phyloP scores from a whole-genome alignment of 92 coral and sea anemone genomes.

The Phymanthus crucifer region DNA sequence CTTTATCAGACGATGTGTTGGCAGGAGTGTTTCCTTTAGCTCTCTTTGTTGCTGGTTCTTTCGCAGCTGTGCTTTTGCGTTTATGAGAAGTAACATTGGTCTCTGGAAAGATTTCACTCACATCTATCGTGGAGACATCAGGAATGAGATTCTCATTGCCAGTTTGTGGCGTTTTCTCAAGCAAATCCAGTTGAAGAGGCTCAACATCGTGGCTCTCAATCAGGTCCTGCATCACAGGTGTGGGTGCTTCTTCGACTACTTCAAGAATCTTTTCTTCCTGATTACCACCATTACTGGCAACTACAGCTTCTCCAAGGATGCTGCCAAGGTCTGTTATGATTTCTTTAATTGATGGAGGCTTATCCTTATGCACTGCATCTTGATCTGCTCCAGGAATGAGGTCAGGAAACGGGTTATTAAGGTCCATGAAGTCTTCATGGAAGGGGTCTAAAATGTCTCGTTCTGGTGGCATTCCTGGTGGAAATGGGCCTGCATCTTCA shows the following conservation, averaged over 20 bases:
- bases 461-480: no score
- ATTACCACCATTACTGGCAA: background rate
- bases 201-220: slow-evolving; percentile 2
- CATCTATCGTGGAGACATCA: background rate
- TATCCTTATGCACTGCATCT: slow-evolving; percentile 9
- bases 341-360: background rate
- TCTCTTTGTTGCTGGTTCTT: slow-evolving; percentile 43
- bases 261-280: slow-evolving; percentile 22
- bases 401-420: slow-evolving; percentile 62
- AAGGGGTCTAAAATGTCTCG: no score
- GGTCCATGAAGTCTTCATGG: slow-evolving; percentile 76
- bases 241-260: slow-evolving; percentile 43
- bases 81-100: background rate
- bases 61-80: slow-evolving; percentile 24
- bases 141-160: background rate
- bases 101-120: background rate
- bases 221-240: slow-evolving; percentile 23
- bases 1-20: slow-evolving; percentile 36
- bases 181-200: slow-evolving; percentile 7
- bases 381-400: slow-evolving; percentile 33
- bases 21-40: no score
- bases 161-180: background rate
- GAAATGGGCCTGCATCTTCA: no score
- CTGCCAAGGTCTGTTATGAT: slow-evolving; percentile 19
- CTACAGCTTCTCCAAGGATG: slow-evolving; percentile 17